Evolutionary conservation across 1,140 invertebrate genomes (phyloP), one percentile per base, ranked within the genome.

Genomic region (Araneus ventricosus): DNA sequence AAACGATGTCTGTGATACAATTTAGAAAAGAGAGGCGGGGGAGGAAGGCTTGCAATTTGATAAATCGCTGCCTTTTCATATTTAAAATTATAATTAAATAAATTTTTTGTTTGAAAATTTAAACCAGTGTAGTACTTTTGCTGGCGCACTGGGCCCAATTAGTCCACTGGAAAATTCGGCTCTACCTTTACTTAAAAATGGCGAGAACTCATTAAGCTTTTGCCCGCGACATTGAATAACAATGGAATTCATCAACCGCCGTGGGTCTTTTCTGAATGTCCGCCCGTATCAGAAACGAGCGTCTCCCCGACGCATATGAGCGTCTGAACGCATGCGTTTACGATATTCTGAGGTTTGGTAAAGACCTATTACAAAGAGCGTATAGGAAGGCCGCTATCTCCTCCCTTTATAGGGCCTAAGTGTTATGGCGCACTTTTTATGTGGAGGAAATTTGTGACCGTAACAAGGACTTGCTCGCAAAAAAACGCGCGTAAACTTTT

Each of bases 311-410:
- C 24, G 37, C 37, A 67, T 75, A 92, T 86, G 90, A 92, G n/a
- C 80, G 63, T 57, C 57, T 39, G 7, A 86, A 86, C 82, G 80
- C 63, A 27, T 41, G 59, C 90, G 61, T 92, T 92, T 92, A 92
- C 90, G 90, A 86, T 92, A 92, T 85, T 86, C 90, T 92, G 80
- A 92, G 82, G 82, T 86, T 92, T 86, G 57, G 84, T 52, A 45
- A 34, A 92, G 80, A 86, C 63, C 80, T 92, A 92, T 92, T 92
- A 92, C 90, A 52, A 92, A 92, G 90, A n/a, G 41, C 59, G 70
- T 86, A 70, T 34, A 92, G 84, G 89, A 82, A 52, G 41, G 57
- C 37, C 57, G 90, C 90, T 92, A 92, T 92, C 90, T 91, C 89
- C 57, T 39, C n/a, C n/a, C 79, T 84, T 84, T 91, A 84, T 63